Base-by-base conservation (phyloP, 1,140 invertebrate genomes). In the Drosophila dunni region DNA sequence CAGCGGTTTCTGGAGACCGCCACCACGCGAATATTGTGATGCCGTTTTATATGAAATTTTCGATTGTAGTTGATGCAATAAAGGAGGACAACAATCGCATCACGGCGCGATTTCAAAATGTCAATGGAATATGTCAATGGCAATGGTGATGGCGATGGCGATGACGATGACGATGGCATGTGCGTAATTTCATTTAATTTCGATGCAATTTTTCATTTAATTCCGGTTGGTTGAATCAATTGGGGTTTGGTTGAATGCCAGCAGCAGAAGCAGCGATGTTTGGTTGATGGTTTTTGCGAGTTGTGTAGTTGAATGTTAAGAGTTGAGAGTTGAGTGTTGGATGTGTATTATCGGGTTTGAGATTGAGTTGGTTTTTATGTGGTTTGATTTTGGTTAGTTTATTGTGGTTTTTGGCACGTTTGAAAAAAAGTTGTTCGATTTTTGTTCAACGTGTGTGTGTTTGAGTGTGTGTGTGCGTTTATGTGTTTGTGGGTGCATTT, bases 1-100 rank as follows among this genome's bases (percentile, higher is more conserved):
- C 93, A 98, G 94, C 83, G 97, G 97, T 94, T 98, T 97, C 97
- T 98, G 95, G 70, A 89, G 86, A 73, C 78, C 76, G 67, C 68
- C 77, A 73, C 72, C 71, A 75, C 84, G 84, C 40, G 72, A 72
- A 83, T 77, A 86, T 89, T 89, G 84, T 85, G 84, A 89, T 79
- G 84, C 84, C 84, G 84, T 89, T 89, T 89, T 85, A 89, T 29
- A 89, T 89, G 81, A 69, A 88, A 89, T 76, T 77, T 75, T 57
- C 24, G 76, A 78, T 79, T 79, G 76, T 75, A 75, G 72, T 66
- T 67, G 62, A 79, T 79, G 74, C 78, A 78, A 81, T 81, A 75
- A 78, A 40, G 66, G 65, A 46, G 67, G 50, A n/a, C 50, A 51
- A 51, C 24, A 51, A 51, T 51, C 63, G 80, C 62, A 57, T 48